These are phyloP conservation scores for Carabus problematicus DNA, from an alignment of 2,888 invertebrate species.

Conservation along the genomic window DNA sequence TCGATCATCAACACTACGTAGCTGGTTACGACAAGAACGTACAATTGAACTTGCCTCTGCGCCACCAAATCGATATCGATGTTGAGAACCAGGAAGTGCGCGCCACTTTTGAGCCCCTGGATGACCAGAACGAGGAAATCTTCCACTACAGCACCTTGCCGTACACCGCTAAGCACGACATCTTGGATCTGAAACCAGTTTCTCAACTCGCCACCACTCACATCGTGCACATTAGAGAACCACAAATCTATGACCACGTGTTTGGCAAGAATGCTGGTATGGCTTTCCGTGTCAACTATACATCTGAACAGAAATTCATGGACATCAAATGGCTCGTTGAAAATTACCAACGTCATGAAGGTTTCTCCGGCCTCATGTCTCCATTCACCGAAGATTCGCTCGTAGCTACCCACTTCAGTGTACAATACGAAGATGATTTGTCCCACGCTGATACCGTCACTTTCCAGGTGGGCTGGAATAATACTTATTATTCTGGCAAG, in stretches of 20 bases:
- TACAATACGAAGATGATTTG: slow-evolving; percentile 61
- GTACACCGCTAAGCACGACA: slow-evolving; percentile 68
- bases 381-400: slow-evolving; percentile 58
- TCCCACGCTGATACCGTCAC: slow-evolving; percentile 60
- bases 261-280: slow-evolving; percentile 64
- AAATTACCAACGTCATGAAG: slow-evolving; percentile 49
- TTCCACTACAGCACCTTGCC: slow-evolving; percentile 70
- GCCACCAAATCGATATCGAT: slow-evolving; percentile 60
- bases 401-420: slow-evolving; percentile 59
- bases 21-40: slow-evolving; percentile 69
- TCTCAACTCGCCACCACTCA: slow-evolving; percentile 61
- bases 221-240: slow-evolving; percentile 54
- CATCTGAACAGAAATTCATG: slow-evolving; percentile 62
- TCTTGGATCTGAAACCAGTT: slow-evolving; percentile 63
- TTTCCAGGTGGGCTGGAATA: slow-evolving; percentile 56
- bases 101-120: slow-evolving; percentile 60
- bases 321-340: slow-evolving; percentile 56
- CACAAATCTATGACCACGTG: slow-evolving; percentile 53
- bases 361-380: slow-evolving; percentile 49
- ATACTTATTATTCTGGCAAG: slow-evolving; percentile 49
- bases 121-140: slow-evolving; percentile 62
- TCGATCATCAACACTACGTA: slow-evolving; percentile 64
- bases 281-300: slow-evolving; percentile 63
- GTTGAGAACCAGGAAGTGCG: slow-evolving; percentile 60
- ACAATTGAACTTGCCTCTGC: slow-evolving; percentile 66